Base-by-base conservation (phyloP, 2,113 vertebrate genomes). In the Phylloscopus trochilus region DNA sequence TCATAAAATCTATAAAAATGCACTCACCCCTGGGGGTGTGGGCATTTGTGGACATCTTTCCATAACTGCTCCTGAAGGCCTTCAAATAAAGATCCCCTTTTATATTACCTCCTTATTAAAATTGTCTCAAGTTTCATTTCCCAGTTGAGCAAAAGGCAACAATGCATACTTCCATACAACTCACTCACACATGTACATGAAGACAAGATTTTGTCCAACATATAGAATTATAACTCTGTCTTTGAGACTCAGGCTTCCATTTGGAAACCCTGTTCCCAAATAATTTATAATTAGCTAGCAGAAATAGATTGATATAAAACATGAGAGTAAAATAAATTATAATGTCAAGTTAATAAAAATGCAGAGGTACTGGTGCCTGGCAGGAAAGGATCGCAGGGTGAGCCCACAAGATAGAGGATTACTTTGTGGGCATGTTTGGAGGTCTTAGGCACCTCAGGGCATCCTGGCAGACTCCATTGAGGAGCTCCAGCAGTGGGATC, bases 321-420 rank as follows among this genome's bases (percentile, higher is more conserved):
- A 37, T 16, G 3, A 79, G 4, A n/a, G 10, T 60, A 87, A 87
- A 92, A 76, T 27, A 75, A 69, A 59, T 39, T 9, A 39, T 14
- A 9, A 72, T 43, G 20, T 41, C 13, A 56, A 60, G 52, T 67
- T 83, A 91, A 62, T 51, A 30, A 58, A 85, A 95, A 46, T 2
- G 3, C 59, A 53, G 66, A 83, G 44, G 27, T 23, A 41, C 8
- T 51, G 20, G 8, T 51, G 59, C 8, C 53, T 83, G 39, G 15
- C 11, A 80, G 63, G 74, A 62, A 51, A 60, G 13, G 15, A 53
- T 37, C 0, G 0, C 21, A 11, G 5, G 21, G 28, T 64, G 43
- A 79, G 43, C 43, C 52, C 33, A 44, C 1, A 1, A 81, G 27
- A 55, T 4, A 2, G 11, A 78, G 7, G 7, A 13, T 53, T 10